Evolutionary conservation across 2,797 vertebrate genomes (phyloP), one percentile per base, ranked within the genome.

Genomic region (Sylvilagus floridanus): DNA sequence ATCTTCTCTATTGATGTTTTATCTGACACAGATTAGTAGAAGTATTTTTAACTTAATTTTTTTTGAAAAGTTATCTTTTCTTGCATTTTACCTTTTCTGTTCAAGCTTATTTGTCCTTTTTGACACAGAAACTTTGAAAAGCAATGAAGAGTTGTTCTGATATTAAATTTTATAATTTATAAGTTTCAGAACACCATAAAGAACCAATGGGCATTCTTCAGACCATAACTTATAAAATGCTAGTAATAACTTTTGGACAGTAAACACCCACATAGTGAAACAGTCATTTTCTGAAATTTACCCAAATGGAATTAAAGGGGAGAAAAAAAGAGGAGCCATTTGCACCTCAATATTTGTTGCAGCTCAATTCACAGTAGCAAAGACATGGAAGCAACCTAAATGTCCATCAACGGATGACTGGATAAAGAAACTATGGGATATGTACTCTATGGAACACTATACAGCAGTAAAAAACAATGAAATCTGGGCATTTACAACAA

Each of bases 41-140:
- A 57, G 19, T 57, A 57, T 57, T 57, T 47, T 57, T 57, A 57
- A 57, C 54, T 47, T 47, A 7, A 47, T 47, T 76, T 4, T 42
- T 93, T 95, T 77, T 77, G 6, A 78, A 57, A 32, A 81, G 79
- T 84, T 66, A 87, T n/a, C 28, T 66, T 88, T 42, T 68, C 42
- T 87, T 79, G 11, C 52, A 35, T 69, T 87, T 57, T 75, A 30
- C 30, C 37, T 17, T 84, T 82, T 75, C 10, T 60, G 5, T 4
- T 78, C 50, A 24, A 91, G 21, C 21, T 65, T 42, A 69, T 83
- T 87, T 52, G 16, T 28, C 19, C 10, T 75, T 83, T 22, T n/a
- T 83, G 26, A 30, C 75, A 71, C 0, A 75, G 37, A 50, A 79
- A 77, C 22, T 0, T 28, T 72, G 11, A 84, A 77, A 84, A 60